Evolutionary conservation across 2,888 invertebrate species (phyloP).

Genomic region (Pachymerium ferrugineum): DNA sequence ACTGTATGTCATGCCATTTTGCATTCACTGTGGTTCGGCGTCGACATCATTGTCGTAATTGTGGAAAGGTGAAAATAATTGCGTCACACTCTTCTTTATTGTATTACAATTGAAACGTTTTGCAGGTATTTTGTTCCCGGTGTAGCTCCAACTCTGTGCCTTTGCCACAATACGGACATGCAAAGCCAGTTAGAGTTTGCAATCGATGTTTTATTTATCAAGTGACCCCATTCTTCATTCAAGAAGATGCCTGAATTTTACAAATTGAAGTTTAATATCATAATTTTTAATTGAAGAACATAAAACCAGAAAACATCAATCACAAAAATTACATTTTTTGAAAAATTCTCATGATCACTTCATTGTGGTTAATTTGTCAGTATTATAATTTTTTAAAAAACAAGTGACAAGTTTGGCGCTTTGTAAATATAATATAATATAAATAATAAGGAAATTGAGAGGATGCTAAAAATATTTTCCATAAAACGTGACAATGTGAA

Average conservation of each 20-base stretch:
- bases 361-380: neutral
- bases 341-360: neutral
- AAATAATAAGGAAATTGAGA: no score
- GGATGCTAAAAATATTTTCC: no score
- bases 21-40: constrained; percentile 92
- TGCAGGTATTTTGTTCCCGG: constrained; percentile 82
- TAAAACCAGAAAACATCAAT: no score
- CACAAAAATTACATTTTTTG: no score
- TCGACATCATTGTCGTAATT: constrained; percentile 94
- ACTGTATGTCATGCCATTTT: constrained; percentile 87
- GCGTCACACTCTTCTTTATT: neutral
- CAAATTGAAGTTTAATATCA: no score
- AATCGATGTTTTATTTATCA: constrained; percentile 76
- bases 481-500: no score
- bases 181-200: constrained; percentile 90
- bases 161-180: constrained; percentile 83
- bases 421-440: no score
- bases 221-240: constrained; percentile 48
- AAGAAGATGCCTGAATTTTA: constrained; percentile 3
- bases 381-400: neutral
- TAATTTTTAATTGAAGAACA: no score
- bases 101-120: neutral
- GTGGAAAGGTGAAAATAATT: constrained; percentile 59
- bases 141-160: constrained; percentile 91
- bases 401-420: neutral